Percentiles rank a stretch among this genome's conserved stretches.
phyloP scores from a whole-genome alignment of 2,797 vertebrate species.

The Pteronotus mesoamericanus region DNA sequence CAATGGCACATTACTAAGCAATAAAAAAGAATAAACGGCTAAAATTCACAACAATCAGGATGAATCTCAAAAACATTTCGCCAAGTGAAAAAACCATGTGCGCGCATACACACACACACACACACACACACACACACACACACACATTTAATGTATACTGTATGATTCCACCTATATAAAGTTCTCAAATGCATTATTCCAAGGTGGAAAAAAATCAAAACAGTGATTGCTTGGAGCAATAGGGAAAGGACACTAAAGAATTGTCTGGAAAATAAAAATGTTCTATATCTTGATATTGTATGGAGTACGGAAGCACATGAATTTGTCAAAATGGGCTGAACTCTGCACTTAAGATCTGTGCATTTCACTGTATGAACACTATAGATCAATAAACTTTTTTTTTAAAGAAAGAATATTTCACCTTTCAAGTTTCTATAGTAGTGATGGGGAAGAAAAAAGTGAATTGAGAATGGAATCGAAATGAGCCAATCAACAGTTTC shows the following conservation, averaged over 20 bases:
- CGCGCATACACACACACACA: too few relatives aligned
- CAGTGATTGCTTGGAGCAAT: neutral
- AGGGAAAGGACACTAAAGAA: neutral
- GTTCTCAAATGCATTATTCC: neutral
- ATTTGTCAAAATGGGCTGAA: neutral
- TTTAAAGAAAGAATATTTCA: neutral
- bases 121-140: neutral
- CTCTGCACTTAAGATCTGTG: neutral
- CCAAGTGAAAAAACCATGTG: neutral
- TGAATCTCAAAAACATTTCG: neutral
- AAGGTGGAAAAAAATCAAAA: neutral
- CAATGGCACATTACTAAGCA: neutral
- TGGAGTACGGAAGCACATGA: neutral
- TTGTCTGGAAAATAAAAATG: neutral
- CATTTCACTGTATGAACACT: neutral
- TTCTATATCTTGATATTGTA: neutral
- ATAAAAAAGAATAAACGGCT: neutral
- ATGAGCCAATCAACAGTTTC: neutral
- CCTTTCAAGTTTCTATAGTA: neutral
- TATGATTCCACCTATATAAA: neutral
- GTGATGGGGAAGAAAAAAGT: neutral
- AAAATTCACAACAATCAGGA: neutral
- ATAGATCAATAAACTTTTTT: neutral
- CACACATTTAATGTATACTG: neutral
- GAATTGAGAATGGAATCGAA: neutral